Conservation (phyloP, 2,888 invertebrate genomes). For the Leucophenga maculata region DNA sequence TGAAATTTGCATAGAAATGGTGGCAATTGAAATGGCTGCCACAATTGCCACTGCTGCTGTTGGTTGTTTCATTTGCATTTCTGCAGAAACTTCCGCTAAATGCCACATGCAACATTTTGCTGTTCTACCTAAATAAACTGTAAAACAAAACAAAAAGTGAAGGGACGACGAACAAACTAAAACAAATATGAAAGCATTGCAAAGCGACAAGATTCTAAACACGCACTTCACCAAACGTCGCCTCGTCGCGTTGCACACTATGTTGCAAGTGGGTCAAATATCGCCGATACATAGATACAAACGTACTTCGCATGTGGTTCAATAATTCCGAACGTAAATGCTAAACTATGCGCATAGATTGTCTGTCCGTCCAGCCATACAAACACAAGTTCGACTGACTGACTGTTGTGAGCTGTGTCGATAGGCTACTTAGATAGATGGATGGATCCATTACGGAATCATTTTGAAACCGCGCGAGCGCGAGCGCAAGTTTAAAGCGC, state of each 20-base stretch:
- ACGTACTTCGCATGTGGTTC: slow-evolving; percentile 53
- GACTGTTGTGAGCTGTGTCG: slow-evolving; percentile 1
- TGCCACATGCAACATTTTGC: slow-evolving; percentile 14
- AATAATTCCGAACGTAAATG: slow-evolving; percentile 59
- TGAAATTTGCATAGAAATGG: slow-evolving; percentile 54
- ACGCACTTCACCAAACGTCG: slow-evolving; percentile 9
- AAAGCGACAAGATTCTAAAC: slow-evolving; percentile 19
- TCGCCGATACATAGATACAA: slow-evolving; percentile 29
- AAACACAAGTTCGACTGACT: background rate
- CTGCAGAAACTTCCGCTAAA: slow-evolving; percentile 29
- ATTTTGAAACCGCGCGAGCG: no score
- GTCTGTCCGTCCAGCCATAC: slow-evolving; percentile 33
- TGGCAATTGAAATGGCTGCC: slow-evolving; percentile 34
- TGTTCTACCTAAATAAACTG: background rate
- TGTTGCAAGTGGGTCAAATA: slow-evolving; percentile 31
- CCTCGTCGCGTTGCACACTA: background rate
- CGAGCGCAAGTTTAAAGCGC: background rate
- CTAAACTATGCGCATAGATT: slow-evolving; percentile 63
- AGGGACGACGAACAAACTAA: background rate
- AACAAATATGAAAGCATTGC: background rate
- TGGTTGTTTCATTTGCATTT: slow-evolving; percentile 25
- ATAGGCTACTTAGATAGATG: slow-evolving; percentile 20
- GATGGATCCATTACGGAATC: slow-evolving; percentile 24
- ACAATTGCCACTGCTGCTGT: background rate
- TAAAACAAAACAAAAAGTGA: slow-evolving; percentile 18